Evolutionary conservation across 2,113 vertebrate species (phyloP), one percentile per base, ranked within the genome.

Genomic region (Nestor notabilis): DNA sequence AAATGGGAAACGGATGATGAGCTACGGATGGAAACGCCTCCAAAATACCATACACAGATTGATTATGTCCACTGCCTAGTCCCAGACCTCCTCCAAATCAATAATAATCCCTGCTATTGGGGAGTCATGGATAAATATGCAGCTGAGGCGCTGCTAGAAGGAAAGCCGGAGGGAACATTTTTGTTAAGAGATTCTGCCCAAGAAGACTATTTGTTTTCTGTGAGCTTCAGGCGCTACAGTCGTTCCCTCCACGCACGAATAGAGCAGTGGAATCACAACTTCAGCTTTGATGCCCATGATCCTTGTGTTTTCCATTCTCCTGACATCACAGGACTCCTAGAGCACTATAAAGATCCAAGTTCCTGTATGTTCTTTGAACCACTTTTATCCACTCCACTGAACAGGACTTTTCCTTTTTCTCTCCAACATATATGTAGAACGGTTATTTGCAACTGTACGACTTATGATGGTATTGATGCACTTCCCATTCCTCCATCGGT

Each of bases 301-400:
- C 99, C 99, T 5, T 99, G 99, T 43, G 99, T 99, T 98, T 99
- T 99, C 98, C 98, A 99, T 69, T 99, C 99, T 10, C 98, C 99
- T 43, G 99, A 99, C 58, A 99, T 99, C 94, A 99, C 99, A 0
- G 99, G 99, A 27, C 98, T 99, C 70, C 97, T 99, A 13, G 98
- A 98, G 90, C 99, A 99, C 98, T 99, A 99, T 97, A 99, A 99
- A 83, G 99, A 99, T 95, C 99, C 99, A 0, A 99, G 99, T 55
- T 98, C 99, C 70, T 99, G 99, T 98, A 99, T 99, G 98, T 99
- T 99, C 98, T 99, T 99, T 49, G 99, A 99, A 93, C 99, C 99
- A 0, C 99, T 99, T 60, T 98, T 99, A 17, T 99, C 99, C 68
- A 98, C 98, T 19, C 99, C 99, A 1, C 98, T 99, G 21, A 98